Percentiles rank a stretch among this genome's conserved stretches.
phyloP scores from a whole-genome alignment of 2,888 invertebrate species.

The Thysanoteuthis rhombus region DNA sequence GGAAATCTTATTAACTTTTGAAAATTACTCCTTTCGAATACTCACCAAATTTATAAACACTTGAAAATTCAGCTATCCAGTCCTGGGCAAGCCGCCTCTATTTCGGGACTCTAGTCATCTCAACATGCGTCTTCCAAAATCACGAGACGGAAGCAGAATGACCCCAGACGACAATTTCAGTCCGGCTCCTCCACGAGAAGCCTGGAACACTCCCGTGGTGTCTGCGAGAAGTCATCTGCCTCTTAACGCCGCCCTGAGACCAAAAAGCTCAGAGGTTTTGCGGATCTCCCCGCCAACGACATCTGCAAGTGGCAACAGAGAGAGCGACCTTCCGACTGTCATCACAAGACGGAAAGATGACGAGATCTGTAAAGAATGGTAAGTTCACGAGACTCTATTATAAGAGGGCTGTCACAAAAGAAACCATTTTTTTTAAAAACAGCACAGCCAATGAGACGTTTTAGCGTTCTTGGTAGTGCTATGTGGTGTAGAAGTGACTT shows the following conservation, averaged over 20 bases:
- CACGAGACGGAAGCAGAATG: slow-evolving; percentile 39
- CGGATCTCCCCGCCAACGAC: slow-evolving; percentile 33
- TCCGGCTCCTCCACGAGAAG: slow-evolving; percentile 50
- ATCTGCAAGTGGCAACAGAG: background rate
- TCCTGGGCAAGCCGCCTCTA: slow-evolving; percentile 50
- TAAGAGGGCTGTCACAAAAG: too few relatives aligned
- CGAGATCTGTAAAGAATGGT: slow-evolving; percentile 62
- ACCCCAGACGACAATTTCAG: slow-evolving; percentile 37
- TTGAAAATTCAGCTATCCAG: slow-evolving; percentile 57
- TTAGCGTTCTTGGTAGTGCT: too few relatives aligned
- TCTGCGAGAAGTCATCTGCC: background rate
- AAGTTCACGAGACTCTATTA: background rate
- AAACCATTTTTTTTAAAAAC: too few relatives aligned
- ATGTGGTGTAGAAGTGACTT: too few relatives aligned
- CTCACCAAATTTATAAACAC: too few relatives aligned
- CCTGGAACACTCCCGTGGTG: slow-evolving; percentile 51
- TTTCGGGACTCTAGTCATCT: slow-evolving; percentile 36
- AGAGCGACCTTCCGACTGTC: background rate
- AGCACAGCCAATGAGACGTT: too few relatives aligned
- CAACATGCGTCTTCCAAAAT: slow-evolving; percentile 24
- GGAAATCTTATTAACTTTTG: too few relatives aligned
- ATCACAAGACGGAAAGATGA: slow-evolving; percentile 54
- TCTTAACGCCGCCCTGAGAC: background rate
- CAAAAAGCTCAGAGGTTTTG: background rate
- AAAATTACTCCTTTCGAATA: too few relatives aligned